Evolutionary conservation across 2,888 invertebrate species (phyloP).

Genomic region (Eutolmus rufibarbis): DNA sequence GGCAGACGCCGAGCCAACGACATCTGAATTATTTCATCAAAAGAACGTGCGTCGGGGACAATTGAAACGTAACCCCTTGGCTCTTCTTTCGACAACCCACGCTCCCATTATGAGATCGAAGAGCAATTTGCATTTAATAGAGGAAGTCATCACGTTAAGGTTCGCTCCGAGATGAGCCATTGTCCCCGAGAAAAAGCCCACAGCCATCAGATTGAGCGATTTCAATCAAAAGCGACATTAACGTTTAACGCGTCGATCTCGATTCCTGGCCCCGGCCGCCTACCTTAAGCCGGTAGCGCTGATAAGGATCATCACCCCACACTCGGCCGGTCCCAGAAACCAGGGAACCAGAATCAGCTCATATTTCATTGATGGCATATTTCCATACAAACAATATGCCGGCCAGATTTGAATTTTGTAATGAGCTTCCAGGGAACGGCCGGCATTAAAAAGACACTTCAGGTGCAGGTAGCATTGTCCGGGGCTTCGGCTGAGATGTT

Average conservation of each 20-base stretch:
- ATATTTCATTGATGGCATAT: constrained; percentile 38
- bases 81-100: constrained; percentile 8
- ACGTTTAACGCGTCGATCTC: constrained; percentile 18
- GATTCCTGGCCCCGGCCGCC: constrained; percentile 19
- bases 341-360: neutral
- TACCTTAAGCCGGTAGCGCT: constrained; percentile 15
- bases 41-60: neutral
- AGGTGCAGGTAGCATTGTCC: constrained; percentile 12
- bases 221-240: constrained; percentile 31
- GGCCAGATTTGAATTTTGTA: constrained; percentile 37
- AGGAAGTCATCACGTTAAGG: constrained; percentile 38
- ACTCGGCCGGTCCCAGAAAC: constrained; percentile 32
- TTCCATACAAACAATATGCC: constrained; percentile 34
- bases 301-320: constrained; percentile 19
- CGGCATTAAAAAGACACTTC: neutral
- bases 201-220: constrained; percentile 22
- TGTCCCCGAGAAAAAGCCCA: constrained; percentile 16
- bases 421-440: constrained; percentile 37
- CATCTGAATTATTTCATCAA: neutral
- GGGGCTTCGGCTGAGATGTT: neutral
- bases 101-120: constrained; percentile 20
- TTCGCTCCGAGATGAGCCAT: constrained; percentile 32
- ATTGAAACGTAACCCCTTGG: constrained; percentile 18
- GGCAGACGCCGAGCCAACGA: neutral
- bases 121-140: constrained; percentile 39